These are phyloP conservation scores for Characodon lateralis DNA, from an alignment of 2,797 vertebrate genomes.

Conservation along the genomic window DNA sequence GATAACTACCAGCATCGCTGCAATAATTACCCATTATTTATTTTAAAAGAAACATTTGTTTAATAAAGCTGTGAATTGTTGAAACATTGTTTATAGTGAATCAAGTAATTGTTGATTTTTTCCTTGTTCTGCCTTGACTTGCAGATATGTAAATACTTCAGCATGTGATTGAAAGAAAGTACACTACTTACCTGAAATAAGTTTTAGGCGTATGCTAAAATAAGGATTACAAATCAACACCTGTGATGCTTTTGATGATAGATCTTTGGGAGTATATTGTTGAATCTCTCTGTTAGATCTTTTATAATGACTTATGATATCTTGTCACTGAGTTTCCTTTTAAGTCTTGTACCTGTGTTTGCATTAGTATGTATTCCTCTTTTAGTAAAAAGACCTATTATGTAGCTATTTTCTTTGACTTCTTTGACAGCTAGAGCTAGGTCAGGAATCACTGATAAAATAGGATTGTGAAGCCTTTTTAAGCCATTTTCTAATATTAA, in stretches of 20 bases:
- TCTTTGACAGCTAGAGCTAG: constrained; percentile 5
- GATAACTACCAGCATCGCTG: too few relatives aligned
- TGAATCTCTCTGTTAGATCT: background rate
- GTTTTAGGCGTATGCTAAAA: background rate
- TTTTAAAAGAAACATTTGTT: background rate
- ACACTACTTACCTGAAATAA: background rate
- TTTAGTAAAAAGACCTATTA: constrained; percentile 1
- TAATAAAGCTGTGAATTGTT: background rate
- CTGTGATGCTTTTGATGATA: background rate
- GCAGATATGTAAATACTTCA: background rate
- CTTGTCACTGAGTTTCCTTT: constrained; percentile 10
- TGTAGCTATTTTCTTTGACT: constrained; percentile 11
- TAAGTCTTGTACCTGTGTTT: constrained; percentile 6
- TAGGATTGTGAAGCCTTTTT: background rate
- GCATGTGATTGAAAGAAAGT: background rate
- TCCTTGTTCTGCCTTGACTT: background rate
- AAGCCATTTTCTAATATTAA: background rate
- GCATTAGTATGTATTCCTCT: background rate
- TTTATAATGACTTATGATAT: background rate
- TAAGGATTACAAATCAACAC: background rate
- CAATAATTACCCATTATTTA: background rate
- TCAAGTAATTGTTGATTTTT: background rate
- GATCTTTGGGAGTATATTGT: background rate
- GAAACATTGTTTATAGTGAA: background rate
- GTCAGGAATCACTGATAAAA: constrained; percentile 29